These are phyloP conservation scores for Lycocerus yunnanus DNA, from an alignment of 2,888 invertebrate genomes.

Conservation along the genomic window DNA sequence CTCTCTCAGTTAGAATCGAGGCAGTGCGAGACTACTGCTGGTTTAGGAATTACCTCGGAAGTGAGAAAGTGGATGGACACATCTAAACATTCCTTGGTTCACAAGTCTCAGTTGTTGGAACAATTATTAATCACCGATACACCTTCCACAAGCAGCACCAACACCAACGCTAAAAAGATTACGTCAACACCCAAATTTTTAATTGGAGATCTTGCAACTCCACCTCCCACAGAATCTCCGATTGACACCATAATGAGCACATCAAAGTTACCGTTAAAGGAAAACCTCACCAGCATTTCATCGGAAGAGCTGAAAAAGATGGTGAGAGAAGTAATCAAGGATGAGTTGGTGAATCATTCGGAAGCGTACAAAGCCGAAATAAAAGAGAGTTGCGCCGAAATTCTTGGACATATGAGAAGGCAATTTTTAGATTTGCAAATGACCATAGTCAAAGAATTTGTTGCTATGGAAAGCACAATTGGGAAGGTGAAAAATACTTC, in stretches of 20 bases:
- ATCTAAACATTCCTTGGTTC: not conserved
- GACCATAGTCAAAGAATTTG: conserved; percentile 48
- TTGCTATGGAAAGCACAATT: conserved; percentile 44
- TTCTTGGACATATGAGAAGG: conserved; percentile 39
- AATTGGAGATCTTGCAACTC: not conserved
- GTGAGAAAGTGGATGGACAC: conserved; percentile 27
- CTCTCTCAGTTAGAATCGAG: not conserved
- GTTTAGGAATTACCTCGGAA: conserved; percentile 24
- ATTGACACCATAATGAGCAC: not conserved
- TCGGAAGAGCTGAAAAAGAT: conserved; percentile 1
- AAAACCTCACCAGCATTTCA: not conserved
- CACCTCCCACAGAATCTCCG: conserved; percentile 1
- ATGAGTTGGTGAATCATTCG: not conserved
- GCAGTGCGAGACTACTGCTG: conserved; percentile 4
- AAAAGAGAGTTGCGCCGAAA: conserved; percentile 28
- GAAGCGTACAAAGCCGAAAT: conserved; percentile 38
- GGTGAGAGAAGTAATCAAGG: conserved; percentile 31
- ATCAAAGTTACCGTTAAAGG: not conserved
- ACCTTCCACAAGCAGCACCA: not conserved
- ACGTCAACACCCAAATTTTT: conserved; percentile 23
- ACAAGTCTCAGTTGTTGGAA: not conserved
- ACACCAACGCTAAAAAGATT: not conserved
- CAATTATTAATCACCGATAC: not conserved
- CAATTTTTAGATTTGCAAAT: conserved; percentile 47
- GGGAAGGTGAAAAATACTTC: conserved; percentile 29